Conservation (phyloP, 2,888 invertebrate species). For the Xylophagus ater region DNA sequence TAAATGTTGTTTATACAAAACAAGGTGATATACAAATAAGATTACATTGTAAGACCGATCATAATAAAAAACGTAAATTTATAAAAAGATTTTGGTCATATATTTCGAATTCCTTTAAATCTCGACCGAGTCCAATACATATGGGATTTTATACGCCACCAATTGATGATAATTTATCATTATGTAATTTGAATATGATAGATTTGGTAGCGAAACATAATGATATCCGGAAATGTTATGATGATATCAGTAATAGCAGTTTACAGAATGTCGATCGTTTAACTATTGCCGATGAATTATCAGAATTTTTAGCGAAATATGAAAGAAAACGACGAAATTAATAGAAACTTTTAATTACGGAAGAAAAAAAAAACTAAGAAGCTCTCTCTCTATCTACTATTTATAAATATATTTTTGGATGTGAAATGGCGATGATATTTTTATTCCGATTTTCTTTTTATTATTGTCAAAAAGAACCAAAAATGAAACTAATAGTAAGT, state of each 20-base stretch:
- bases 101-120: constrained; percentile 10
- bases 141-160: constrained; percentile 21
- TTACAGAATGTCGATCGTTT: constrained; percentile 9
- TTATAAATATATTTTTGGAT: too few species aligned
- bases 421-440: too few species aligned
- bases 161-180: constrained; percentile 14
- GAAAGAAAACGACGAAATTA: too few species aligned
- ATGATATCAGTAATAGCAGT: constrained; percentile 14
- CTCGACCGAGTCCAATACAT: constrained; percentile 14
- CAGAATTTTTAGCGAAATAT: constrained; percentile 57
- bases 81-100: constrained; percentile 13
- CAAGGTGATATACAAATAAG: constrained; percentile 20
- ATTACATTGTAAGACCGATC: constrained; percentile 14
- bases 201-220: background rate
- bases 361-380: too few species aligned
- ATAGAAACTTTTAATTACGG: too few species aligned
- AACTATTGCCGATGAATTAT: constrained; percentile 42
- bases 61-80: constrained; percentile 6
- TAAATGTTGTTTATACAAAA: constrained; percentile 19
- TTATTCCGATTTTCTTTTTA: too few species aligned
- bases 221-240: background rate
- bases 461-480: too few species aligned
- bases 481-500: too few species aligned
- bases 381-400: too few species aligned
- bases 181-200: constrained; percentile 5